Evolutionary conservation across 2,797 vertebrate genomes (phyloP).

Genomic region (Oreochromis grahami): DNA sequence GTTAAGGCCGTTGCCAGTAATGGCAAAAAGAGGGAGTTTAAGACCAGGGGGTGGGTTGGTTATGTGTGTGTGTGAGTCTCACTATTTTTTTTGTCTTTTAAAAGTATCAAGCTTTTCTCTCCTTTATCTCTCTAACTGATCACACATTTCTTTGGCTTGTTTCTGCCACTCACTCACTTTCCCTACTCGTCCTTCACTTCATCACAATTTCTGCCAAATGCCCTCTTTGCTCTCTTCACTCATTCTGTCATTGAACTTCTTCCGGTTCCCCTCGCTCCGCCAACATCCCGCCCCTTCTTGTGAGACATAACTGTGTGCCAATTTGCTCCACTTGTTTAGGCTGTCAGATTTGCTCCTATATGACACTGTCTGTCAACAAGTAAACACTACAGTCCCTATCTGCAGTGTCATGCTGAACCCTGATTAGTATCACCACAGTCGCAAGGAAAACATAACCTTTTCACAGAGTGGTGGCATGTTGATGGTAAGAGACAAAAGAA

Average conservation of each 20-base stretch:
- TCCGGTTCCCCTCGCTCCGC: background rate
- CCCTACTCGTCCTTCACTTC: constrained; percentile 6
- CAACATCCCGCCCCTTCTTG: background rate
- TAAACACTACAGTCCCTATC: constrained; percentile 19
- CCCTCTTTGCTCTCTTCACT: constrained; percentile 39
- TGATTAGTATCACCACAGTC: background rate
- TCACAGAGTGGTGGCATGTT: background rate
- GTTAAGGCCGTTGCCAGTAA: constrained; percentile 45
- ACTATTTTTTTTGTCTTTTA: background rate
- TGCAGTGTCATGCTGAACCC: background rate
- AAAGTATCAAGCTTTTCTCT: constrained; percentile 3
- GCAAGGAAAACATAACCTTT: constrained; percentile 6
- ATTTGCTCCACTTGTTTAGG: constrained; percentile 38
- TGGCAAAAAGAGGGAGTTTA: constrained; percentile 7
- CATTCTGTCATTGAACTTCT: constrained; percentile 24
- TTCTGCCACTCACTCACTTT: constrained; percentile 29
- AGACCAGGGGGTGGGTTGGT: background rate
- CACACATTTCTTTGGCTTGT: background rate
- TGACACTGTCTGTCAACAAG: constrained; percentile 44
- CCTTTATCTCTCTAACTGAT: background rate
- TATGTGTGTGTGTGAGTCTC: background rate
- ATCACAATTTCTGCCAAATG: constrained; percentile 26
- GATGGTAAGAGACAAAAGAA: background rate
- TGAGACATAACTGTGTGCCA: constrained; percentile 12
- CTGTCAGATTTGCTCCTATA: constrained; percentile 36